Evolutionary conservation across 2,797 vertebrate species (phyloP).

Genomic region (Malacoctenus gilli): DNA sequence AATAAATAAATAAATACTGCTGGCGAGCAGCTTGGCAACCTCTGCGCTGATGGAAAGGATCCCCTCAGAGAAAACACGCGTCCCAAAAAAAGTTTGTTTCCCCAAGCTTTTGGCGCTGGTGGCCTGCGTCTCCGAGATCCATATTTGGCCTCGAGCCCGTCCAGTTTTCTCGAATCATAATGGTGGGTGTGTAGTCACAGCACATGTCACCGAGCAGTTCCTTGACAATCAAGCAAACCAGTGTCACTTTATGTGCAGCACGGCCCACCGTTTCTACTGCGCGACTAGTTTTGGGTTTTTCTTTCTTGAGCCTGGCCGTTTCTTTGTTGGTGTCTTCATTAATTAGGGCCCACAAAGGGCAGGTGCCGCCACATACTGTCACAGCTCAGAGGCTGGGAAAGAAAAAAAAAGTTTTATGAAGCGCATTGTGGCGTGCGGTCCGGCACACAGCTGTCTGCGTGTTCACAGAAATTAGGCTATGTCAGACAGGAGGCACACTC

Average conservation of each 20-base stretch:
- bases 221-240: conserved; percentile 32
- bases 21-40: too few species aligned
- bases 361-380: conserved; percentile 60
- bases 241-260: too few species aligned
- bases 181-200: conserved; percentile 20
- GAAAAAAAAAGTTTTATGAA: conserved; percentile 68
- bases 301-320: neutral
- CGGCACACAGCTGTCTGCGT: conserved; percentile 69
- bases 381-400: conserved; percentile 43
- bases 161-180: conserved; percentile 30
- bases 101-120: conserved; percentile 15
- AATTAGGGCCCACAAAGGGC: conserved; percentile 56
- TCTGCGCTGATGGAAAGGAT: too few species aligned
- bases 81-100: conserved; percentile 35
- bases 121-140: conserved; percentile 33
- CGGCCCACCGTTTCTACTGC: too few species aligned
- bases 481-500: conserved; percentile 71
- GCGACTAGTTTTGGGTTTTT: too few species aligned
- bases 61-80: conserved; percentile 30
- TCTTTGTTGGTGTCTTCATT: conserved; percentile 51
- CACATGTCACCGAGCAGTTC: conserved; percentile 18
- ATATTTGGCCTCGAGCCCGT: conserved; percentile 43
- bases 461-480: conserved; percentile 72
- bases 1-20: too few species aligned
- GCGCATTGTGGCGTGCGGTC: conserved; percentile 59